Conservation (phyloP, 2,888 invertebrate genomes). For the Spicauda simplicius region DNA sequence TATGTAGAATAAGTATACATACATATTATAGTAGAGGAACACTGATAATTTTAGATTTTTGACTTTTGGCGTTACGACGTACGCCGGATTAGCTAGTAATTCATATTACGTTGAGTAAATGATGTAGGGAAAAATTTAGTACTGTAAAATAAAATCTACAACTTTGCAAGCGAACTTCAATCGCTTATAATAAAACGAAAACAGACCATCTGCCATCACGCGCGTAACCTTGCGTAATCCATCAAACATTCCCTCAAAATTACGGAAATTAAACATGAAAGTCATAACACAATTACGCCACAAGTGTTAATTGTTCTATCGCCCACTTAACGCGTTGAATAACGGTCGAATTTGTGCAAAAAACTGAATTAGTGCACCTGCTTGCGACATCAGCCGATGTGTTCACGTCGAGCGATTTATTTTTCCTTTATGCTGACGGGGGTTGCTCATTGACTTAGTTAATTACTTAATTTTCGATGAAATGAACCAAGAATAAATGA, state of each 20-base stretch:
- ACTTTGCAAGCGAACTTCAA: too few relatives aligned
- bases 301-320: constrained; percentile 40
- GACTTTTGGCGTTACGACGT: too few relatives aligned
- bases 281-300: constrained; percentile 35
- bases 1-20: too few relatives aligned
- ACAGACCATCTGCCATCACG: background rate
- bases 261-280: constrained; percentile 40
- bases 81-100: too few relatives aligned
- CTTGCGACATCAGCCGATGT: constrained; percentile 26
- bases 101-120: too few relatives aligned
- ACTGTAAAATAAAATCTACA: too few relatives aligned
- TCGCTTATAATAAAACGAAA: background rate
- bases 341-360: constrained; percentile 28
- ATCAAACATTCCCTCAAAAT: constrained; percentile 31
- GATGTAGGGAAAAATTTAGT: too few relatives aligned
- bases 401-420: constrained; percentile 6
- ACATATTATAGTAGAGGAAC: too few relatives aligned
- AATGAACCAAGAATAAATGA: too few relatives aligned
- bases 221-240: constrained; percentile 2
- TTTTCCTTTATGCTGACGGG: constrained; percentile 9
- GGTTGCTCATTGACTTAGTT: constrained; percentile 16
- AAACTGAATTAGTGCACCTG: background rate
- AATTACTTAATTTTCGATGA: too few relatives aligned
- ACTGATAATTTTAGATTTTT: too few relatives aligned
- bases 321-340: constrained; percentile 38